Conservation (phyloP, 2,888 invertebrate species). For the Lepidochrysops patricia region DNA sequence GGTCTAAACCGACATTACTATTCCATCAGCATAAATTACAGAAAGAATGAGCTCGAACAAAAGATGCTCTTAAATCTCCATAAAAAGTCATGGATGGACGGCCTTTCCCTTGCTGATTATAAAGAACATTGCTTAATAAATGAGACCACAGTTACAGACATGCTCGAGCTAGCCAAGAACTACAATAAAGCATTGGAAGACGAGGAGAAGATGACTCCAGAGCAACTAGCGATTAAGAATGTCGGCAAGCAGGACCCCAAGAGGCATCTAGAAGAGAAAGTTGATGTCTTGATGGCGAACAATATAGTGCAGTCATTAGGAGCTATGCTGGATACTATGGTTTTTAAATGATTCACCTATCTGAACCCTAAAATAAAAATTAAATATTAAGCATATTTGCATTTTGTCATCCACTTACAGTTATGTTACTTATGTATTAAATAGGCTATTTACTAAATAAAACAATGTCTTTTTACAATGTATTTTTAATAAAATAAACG, state of each 20-base stretch:
- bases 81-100: slow-evolving; percentile 99
- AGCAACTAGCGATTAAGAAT: slow-evolving; percentile 99
- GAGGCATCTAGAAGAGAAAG: slow-evolving; percentile 98
- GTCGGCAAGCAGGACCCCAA: slow-evolving; percentile 99
- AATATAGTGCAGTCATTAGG: slow-evolving; percentile 98
- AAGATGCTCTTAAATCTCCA: slow-evolving; percentile 99
- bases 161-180: slow-evolving; percentile 97
- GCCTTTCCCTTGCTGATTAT: slow-evolving; percentile 91
- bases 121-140: slow-evolving; percentile 94
- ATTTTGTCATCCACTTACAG: slow-evolving; percentile 29
- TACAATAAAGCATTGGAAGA: slow-evolving; percentile 99
- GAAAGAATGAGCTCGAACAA: slow-evolving; percentile 98
- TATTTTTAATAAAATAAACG: slow-evolving; percentile 40
- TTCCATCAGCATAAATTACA: slow-evolving; percentile 99
- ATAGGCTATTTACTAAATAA: slow-evolving; percentile 55
- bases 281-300: slow-evolving; percentile 95
- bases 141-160: slow-evolving; percentile 94
- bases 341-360: slow-evolving; percentile 62
- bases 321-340: slow-evolving; percentile 90
- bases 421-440: slow-evolving; percentile 51
- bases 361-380: slow-evolving; percentile 45
- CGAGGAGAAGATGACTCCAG: slow-evolving; percentile 99
- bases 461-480: slow-evolving; percentile 39
- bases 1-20: slow-evolving; percentile 99
- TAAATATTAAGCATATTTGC: slow-evolving; percentile 22